Conservation (phyloP, 2,797 vertebrate genomes). For the Coracias cyanogaster region DNA sequence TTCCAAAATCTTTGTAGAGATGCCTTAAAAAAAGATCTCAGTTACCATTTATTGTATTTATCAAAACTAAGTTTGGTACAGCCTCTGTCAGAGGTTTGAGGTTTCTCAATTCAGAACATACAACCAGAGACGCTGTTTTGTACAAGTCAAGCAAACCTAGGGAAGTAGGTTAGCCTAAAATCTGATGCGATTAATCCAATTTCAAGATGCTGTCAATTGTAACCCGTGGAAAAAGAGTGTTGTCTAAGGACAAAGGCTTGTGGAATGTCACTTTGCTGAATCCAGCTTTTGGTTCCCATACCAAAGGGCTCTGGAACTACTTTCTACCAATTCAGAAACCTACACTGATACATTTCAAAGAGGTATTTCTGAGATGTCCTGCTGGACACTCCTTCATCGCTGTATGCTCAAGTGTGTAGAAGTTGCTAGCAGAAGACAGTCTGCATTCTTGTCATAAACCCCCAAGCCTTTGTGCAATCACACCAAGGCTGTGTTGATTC, state of each 20-base stretch:
- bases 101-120: background rate
- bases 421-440: background rate
- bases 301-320: background rate
- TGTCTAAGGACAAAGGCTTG: background rate
- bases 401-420: rapidly evolving
- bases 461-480: too few species aligned
- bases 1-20: background rate
- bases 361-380: background rate
- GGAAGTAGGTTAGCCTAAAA: background rate
- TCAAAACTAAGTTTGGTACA: background rate
- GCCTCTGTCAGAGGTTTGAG: background rate
- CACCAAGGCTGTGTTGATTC: background rate
- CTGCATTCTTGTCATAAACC: background rate
- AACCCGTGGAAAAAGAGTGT: background rate
- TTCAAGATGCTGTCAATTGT: background rate
- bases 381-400: background rate
- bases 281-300: background rate
- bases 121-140: background rate
- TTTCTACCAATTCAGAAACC: background rate
- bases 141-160: background rate
- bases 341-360: rapidly evolving
- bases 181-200: background rate
- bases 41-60: background rate
- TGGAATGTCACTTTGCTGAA: background rate
- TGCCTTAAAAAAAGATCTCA: background rate